phyloP scores from a whole-genome alignment of 2,797 vertebrate species.

The Acrossocheilus wenchowensis region DNA sequence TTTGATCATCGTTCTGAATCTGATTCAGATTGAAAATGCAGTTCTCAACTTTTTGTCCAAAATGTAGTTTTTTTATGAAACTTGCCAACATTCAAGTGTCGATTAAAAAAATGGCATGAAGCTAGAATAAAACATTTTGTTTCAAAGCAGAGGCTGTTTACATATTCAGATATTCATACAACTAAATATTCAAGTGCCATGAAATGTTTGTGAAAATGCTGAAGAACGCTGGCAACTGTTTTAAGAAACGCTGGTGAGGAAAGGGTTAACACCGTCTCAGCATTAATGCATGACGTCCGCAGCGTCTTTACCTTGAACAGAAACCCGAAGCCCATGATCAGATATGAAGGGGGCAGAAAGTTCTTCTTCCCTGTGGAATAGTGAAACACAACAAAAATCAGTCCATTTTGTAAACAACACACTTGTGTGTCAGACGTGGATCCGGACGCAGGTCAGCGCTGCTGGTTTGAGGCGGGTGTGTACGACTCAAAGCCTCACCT shows the following conservation, averaged over 20 bases:
- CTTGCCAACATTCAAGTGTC: too few species aligned
- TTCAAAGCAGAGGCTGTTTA: not conserved
- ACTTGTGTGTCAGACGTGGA: not conserved
- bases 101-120: too few species aligned
- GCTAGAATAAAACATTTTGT: not conserved
- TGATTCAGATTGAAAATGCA: too few species aligned
- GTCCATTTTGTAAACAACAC: too few species aligned
- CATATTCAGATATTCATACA: not conserved
- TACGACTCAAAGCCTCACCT: constrained; percentile 74
- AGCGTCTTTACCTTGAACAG: constrained; percentile 90
- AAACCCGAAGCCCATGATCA: constrained; percentile 99
- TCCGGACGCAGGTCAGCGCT: not conserved
- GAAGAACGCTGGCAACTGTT: not conserved
- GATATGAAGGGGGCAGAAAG: constrained; percentile 94
- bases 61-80: too few species aligned
- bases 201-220: not conserved
- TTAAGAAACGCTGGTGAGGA: not conserved
- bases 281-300: not conserved
- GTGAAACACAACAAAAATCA: not conserved
- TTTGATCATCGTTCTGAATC: too few species aligned
- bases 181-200: not conserved
- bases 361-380: constrained; percentile 93
- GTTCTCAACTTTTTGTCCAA: too few species aligned
- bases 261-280: not conserved
- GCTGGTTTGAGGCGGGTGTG: too few species aligned